Base-by-base conservation (phyloP, 2,113 vertebrate species). In the Apus apus region DNA sequence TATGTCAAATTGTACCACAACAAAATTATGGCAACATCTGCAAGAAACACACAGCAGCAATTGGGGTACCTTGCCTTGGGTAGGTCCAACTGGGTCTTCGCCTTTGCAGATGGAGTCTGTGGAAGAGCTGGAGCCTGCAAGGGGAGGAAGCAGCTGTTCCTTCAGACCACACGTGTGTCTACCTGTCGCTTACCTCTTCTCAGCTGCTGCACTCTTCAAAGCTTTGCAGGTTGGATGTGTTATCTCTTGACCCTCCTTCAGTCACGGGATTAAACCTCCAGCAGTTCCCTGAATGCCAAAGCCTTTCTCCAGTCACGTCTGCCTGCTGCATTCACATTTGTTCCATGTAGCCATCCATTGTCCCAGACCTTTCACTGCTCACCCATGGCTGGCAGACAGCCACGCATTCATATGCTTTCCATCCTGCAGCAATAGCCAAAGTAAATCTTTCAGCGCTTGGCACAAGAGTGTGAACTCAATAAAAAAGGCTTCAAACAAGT, bases 1-100 rank as follows among this genome's bases (percentile, higher is more conserved):
- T 95, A 89, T 15, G 96, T 96, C 93, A 96, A 95, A 90, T 78
- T 83, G 94, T 83, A 93, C 84, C 90, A 51, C 92, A 96, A 96
- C 96, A 95, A 94, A 97, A 96, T 83, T 86, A 96, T 60, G 78
- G 89, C 96, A 96, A 89, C 97, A 96, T 97, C 97, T 96, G 95
- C 90, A 93, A 61, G 90, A 36, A 95, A 40, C 2, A 25, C 8
- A 5, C 61, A 9, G 1, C 62, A 72, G 78, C 94, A 23, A 7
- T 3, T 1, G 93, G 80, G 77, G 58, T 6, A 38, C 32, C 77
- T 50, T 3, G 93, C 40, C 2, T 4, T 0, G 86, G 73, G 2
- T 15, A 11, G 83, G 92, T 2, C 92, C 87, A 7, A 50, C 3
- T 2, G 73, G 81, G 56, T 34, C 71, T 13, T 5, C 5, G 6